Evolutionary conservation across 2,113 vertebrate species (phyloP).

Genomic region (Megaceryle torquata): DNA sequence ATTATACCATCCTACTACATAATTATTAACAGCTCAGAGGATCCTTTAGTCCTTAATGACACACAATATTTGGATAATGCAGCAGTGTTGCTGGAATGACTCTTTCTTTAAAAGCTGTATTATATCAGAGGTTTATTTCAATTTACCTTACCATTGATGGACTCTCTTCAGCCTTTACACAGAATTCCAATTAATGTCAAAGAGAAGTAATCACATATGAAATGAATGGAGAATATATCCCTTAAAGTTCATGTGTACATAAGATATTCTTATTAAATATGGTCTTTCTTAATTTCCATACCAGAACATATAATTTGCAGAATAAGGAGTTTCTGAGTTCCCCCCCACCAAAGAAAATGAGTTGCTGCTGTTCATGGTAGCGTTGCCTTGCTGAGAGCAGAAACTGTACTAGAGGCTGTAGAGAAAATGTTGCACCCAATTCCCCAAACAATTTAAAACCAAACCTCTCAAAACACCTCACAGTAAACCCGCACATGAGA

Average conservation of each 20-base stretch:
- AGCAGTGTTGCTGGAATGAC: not conserved
- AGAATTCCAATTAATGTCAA: conserved; percentile 25
- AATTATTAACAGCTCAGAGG: not conserved
- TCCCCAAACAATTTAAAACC: not conserved
- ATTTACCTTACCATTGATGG: not conserved
- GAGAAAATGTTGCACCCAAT: not conserved
- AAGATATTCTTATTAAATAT: not conserved
- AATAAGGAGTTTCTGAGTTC: not conserved
- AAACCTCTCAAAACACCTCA: not conserved
- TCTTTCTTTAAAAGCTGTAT: not conserved
- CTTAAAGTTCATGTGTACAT: not conserved
- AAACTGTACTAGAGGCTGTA: not conserved
- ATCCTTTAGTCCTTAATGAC: not conserved
- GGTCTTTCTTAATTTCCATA: conserved; percentile 5
- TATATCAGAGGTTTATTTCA: conserved; percentile 25
- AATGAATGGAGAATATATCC: not conserved
- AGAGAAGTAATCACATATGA: not conserved
- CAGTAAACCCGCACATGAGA: not conserved
- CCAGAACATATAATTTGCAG: not conserved
- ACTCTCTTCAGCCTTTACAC: not conserved
- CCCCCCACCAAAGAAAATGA: not conserved
- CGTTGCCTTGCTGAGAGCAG: not conserved
- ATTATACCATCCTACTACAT: not conserved
- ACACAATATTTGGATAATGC: not conserved
- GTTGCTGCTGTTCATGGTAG: not conserved